phyloP scores from a whole-genome alignment of 2,113 vertebrate species.

The Ctenodactylus gundi region DNA sequence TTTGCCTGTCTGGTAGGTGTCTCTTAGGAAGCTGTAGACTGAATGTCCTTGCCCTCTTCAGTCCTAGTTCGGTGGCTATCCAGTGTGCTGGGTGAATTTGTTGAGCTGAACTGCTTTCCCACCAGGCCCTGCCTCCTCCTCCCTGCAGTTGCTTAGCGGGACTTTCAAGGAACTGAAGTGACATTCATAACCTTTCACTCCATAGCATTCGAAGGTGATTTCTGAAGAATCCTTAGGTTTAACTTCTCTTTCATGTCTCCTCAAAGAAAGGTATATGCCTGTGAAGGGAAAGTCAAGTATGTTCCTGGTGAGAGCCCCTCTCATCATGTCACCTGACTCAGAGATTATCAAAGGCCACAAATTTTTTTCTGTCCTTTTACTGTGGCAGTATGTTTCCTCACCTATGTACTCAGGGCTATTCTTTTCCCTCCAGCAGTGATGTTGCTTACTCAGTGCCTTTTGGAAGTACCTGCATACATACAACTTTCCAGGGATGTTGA shows the following conservation, averaged over 20 bases:
- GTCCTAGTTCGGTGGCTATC: not conserved
- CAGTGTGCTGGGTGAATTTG: not conserved
- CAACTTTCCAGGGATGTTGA: not conserved
- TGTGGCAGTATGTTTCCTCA: not conserved
- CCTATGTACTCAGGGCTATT: not conserved
- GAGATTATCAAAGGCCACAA: not conserved
- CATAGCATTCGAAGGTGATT: not conserved
- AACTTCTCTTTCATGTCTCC: not conserved
- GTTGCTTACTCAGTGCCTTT: not conserved
- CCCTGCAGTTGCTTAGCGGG: not conserved
- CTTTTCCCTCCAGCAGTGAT: not conserved
- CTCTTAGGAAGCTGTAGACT: not conserved
- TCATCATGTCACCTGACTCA: not conserved
- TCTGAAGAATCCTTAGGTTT: not conserved
- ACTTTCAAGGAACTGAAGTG: not conserved
- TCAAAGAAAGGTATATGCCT: not conserved
- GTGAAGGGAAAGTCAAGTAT: not conserved
- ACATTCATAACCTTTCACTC: not conserved
- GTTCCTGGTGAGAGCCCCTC: not conserved
- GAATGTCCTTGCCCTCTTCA: not conserved
- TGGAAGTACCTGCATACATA: not conserved
- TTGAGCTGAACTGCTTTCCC: not conserved
- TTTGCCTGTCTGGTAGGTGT: not conserved
- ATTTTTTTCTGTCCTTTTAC: not conserved
- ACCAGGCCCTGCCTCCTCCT: not conserved